Evolutionary conservation across 2,113 vertebrate species (phyloP).

Genomic region (Dendrocopos noguchii): DNA sequence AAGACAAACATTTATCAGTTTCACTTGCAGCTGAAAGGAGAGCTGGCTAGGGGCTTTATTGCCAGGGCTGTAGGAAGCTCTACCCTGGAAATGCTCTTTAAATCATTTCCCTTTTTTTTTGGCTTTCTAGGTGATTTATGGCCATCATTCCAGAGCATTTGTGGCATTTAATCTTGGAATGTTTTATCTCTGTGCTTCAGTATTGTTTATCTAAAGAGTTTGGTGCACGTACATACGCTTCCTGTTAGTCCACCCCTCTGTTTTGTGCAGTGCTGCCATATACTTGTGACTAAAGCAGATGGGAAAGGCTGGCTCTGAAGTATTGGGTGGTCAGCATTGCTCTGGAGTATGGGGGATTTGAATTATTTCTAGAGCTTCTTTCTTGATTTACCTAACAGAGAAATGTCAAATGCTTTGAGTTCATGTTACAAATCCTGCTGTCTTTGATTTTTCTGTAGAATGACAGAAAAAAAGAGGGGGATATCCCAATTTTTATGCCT

Average conservation of each 20-base stretch:
- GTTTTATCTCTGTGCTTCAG: not conserved
- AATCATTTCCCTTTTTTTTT: not conserved
- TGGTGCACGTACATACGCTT: slow-evolving; percentile 20
- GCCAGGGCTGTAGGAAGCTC: not conserved
- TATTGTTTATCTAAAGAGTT: slow-evolving; percentile 1
- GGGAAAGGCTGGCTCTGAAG: slow-evolving; percentile 3
- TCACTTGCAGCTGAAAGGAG: not conserved
- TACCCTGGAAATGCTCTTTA: not conserved
- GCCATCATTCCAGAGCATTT: not conserved
- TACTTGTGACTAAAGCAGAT: not conserved
- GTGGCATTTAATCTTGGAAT: not conserved
- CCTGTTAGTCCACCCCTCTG: not conserved
- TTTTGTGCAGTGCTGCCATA: not conserved
- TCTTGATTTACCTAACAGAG: not conserved
- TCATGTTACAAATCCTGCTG: not conserved
- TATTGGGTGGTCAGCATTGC: not conserved
- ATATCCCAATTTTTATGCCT: not conserved
- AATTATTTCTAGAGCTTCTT: not conserved
- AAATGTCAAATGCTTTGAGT: not conserved
- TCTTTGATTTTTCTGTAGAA: not conserved
- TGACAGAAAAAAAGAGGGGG: not conserved
- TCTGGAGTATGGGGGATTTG: not conserved
- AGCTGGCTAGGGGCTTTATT: accelerated
- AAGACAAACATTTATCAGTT: not conserved
- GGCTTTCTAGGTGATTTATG: not conserved